Conservation (phyloP, 2,113 vertebrate species). For the Eleginops maclovinus region DNA sequence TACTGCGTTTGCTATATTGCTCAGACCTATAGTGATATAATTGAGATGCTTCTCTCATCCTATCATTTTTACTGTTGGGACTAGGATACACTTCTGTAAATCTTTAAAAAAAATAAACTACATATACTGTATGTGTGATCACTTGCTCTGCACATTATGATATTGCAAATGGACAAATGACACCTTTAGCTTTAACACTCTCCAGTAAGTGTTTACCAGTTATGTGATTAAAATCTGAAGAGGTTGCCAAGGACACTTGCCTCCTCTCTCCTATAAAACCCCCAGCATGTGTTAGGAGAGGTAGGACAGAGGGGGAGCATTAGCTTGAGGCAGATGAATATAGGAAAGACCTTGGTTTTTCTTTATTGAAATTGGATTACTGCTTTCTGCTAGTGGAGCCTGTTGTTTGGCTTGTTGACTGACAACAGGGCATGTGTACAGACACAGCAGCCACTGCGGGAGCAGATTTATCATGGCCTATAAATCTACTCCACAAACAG, state of each 20-base stretch:
- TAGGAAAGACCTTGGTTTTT: slow-evolving; percentile 84
- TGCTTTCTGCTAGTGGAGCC: slow-evolving; percentile 70
- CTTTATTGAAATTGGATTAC: slow-evolving; percentile 82
- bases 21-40: background rate
- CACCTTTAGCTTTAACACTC: background rate
- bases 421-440: slow-evolving; percentile 59
- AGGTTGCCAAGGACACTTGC: slow-evolving; percentile 62
- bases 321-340: slow-evolving; percentile 68
- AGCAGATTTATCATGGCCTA: slow-evolving; percentile 64
- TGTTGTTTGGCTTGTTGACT: slow-evolving; percentile 74
- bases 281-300: slow-evolving; percentile 41
- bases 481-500: slow-evolving; percentile 69
- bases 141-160: too few relatives aligned
- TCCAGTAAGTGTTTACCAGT: background rate
- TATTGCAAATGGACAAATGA: too few relatives aligned
- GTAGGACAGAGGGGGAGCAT: slow-evolving; percentile 11
- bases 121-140: too few relatives aligned
- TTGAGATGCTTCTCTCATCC: background rate
- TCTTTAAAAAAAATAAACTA: background rate
- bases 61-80: background rate
- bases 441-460: slow-evolving; percentile 54
- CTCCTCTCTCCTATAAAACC: slow-evolving; percentile 38
- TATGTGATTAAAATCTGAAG: background rate
- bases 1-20: background rate
- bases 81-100: background rate